These are phyloP conservation scores for Cephus spinipes DNA, from an alignment of 2,888 invertebrate species.

Conservation along the genomic window DNA sequence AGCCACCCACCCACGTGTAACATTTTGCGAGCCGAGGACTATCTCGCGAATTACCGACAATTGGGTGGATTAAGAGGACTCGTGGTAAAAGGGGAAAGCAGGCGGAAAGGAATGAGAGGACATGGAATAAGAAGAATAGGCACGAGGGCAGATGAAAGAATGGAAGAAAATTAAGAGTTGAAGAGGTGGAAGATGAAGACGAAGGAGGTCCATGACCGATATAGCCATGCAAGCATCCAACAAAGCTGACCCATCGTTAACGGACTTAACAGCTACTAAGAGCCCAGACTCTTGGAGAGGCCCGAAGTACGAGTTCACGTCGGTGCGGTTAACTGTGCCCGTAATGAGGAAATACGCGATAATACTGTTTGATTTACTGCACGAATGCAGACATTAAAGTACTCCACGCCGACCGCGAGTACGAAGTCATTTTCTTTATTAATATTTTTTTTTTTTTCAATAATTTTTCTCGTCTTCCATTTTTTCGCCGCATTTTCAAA, in stretches of 20 bases:
- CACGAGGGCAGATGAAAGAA: slow-evolving; percentile 3
- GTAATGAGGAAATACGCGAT: slow-evolving; percentile 37
- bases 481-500: not conserved
- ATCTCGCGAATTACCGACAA: not conserved
- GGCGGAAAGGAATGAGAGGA: slow-evolving; percentile 13
- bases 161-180: slow-evolving; percentile 2
- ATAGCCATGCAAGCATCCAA: slow-evolving; percentile 15
- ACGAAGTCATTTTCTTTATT: slow-evolving; percentile 1
- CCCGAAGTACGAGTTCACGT: not conserved
- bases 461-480: not conserved
- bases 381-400: slow-evolving; percentile 35
- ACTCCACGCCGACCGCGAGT: slow-evolving; percentile 28
- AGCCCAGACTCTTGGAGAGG: slow-evolving; percentile 2
- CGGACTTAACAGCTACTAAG: slow-evolving; percentile 19
- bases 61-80: not conserved
- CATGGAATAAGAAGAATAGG: not conserved
- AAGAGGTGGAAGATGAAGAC: not conserved
- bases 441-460: not conserved
- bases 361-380: slow-evolving; percentile 42
- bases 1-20: not conserved
- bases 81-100: not conserved
- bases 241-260: slow-evolving; percentile 23
- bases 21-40: not conserved
- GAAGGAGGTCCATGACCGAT: slow-evolving; percentile 22
- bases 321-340: slow-evolving; percentile 33